phyloP scores from a whole-genome alignment of 2,888 invertebrate species.

The Busseola fusca region DNA sequence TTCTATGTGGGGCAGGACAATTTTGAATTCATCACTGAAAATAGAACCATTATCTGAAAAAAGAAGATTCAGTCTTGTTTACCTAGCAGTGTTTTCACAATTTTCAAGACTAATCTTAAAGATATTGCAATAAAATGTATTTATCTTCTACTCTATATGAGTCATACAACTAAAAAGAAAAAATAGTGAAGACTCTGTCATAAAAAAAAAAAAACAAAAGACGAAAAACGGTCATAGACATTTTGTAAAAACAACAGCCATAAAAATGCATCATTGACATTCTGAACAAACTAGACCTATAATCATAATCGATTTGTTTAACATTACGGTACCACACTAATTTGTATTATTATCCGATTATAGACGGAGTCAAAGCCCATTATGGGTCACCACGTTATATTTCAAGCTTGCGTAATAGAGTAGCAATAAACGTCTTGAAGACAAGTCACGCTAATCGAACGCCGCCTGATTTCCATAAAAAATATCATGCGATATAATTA shows the following conservation, averaged over 20 bases:
- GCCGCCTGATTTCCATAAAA: conserved; percentile 73
- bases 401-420: conserved; percentile 75
- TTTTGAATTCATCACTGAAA: conserved; percentile 17
- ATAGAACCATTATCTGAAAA: not conserved
- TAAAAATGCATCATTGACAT: conserved; percentile 36
- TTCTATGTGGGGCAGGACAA: conserved; percentile 8
- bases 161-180: conserved; percentile 27
- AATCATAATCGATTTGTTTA: conserved; percentile 32
- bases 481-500: conserved; percentile 68
- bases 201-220: conserved; percentile 10
- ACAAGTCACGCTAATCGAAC: conserved; percentile 73
- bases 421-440: conserved; percentile 72
- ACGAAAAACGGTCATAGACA: not conserved
- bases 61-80: not conserved
- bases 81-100: not conserved
- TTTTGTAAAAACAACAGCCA: conserved; percentile 6
- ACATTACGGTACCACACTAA: conserved; percentile 35
- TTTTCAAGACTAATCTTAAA: conserved; percentile 18
- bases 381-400: conserved; percentile 42
- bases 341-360: conserved; percentile 47
- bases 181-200: conserved; percentile 8
- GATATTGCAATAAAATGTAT: conserved; percentile 15
- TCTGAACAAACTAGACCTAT: conserved; percentile 29
- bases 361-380: conserved; percentile 35
- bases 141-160: conserved; percentile 26